phyloP scores from a whole-genome alignment of 1,140 invertebrate species.

The Brachystomella parvula region DNA sequence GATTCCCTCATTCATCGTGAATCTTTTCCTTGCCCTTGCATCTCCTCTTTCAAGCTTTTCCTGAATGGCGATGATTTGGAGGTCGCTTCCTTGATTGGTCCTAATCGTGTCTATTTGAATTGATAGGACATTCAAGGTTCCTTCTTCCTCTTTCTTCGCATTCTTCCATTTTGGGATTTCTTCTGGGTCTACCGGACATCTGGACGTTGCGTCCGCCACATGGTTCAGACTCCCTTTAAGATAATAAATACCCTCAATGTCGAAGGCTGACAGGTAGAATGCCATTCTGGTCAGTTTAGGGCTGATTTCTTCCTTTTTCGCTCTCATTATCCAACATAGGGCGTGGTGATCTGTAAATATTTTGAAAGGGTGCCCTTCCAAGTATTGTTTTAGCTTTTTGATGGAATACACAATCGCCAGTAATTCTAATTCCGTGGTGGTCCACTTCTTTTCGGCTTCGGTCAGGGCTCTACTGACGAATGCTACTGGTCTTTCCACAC shows the following conservation, averaged over 20 bases:
- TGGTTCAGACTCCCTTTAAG: neutral
- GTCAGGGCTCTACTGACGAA: neutral
- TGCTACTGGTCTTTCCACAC: neutral
- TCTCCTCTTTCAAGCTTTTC: too few relatives aligned
- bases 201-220: too few relatives aligned
- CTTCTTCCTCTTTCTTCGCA: neutral
- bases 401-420: neutral
- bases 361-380: conserved; percentile 2
- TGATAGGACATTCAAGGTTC: neutral
- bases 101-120: too few relatives aligned
- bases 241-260: neutral
- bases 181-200: too few relatives aligned
- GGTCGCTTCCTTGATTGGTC: too few relatives aligned
- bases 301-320: conserved; percentile 10
- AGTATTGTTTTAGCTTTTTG: conserved; percentile 2
- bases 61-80: too few relatives aligned
- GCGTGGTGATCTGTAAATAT: conserved; percentile 13
- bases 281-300: neutral
- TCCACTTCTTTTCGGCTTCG: neutral
- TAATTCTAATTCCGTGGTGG: conserved; percentile 4
- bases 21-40: too few relatives aligned
- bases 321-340: neutral
- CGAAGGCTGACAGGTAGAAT: neutral
- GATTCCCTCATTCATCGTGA: too few relatives aligned
- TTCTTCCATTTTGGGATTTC: too few relatives aligned